Percentiles rank a stretch among this genome's conserved stretches.
Conservation (phyloP, 2,888 invertebrate genomes). For the Polylopha cassiicola region DNA sequence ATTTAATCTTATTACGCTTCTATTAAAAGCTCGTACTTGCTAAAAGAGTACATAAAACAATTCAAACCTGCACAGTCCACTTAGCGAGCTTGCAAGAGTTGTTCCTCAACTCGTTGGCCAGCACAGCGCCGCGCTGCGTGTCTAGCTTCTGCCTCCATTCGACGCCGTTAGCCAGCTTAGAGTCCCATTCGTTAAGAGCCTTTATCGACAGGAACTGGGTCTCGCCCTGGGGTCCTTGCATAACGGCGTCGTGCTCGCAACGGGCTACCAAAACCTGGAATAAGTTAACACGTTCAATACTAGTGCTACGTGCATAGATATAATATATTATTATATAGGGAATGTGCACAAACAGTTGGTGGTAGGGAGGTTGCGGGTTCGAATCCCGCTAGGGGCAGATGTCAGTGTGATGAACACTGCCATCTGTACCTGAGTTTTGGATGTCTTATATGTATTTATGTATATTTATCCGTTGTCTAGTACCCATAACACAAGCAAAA, state of each 20-base stretch:
- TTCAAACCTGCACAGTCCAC: constrained; percentile 94
- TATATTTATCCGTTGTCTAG: no score
- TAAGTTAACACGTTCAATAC: constrained; percentile 4
- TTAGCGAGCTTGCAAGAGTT: constrained; percentile 99
- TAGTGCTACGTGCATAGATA: constrained; percentile 6
- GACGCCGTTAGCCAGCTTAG: constrained; percentile 95
- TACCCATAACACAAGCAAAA: no score
- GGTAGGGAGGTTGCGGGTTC: no score
- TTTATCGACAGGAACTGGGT: constrained; percentile 96
- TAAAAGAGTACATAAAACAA: background rate
- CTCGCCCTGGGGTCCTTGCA: constrained; percentile 91
- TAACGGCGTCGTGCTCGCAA: constrained; percentile 98
- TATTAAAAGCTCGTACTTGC: no score
- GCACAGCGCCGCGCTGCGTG: constrained; percentile 97
- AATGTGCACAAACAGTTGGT: no score
- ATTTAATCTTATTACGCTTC: no score
- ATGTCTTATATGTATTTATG: no score
- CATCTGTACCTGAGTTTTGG: no score
- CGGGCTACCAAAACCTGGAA: constrained; percentile 87
- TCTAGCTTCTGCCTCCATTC: constrained; percentile 99
- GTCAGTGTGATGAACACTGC: no score
- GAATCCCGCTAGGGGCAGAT: no score
- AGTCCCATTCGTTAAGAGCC: constrained; percentile 99
- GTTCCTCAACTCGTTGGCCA: constrained; percentile 98
- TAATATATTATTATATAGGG: no score